Percentiles rank a stretch among this genome's conserved stretches.
phyloP scores from a whole-genome alignment of 1,140 invertebrate species.

The Alviniconcha marisindica region DNA sequence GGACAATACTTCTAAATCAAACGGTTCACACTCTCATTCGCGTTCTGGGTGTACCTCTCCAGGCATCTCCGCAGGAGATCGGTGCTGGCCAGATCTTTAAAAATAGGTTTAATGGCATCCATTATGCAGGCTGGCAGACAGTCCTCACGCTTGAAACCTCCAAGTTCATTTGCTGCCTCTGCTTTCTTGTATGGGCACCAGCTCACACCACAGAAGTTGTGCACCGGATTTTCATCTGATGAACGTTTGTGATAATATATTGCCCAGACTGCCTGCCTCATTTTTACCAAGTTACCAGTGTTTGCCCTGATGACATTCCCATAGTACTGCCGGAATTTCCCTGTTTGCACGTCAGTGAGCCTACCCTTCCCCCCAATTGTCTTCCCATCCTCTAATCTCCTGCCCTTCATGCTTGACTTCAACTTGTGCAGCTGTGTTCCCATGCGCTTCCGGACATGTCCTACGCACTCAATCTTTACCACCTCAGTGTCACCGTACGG shows the following conservation, averaged over 20 bases:
- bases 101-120: not conserved
- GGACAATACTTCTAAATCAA: not conserved
- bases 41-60: not conserved
- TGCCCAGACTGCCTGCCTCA: slow-evolving; percentile 23
- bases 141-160: not conserved
- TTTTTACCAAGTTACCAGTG: slow-evolving; percentile 10
- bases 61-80: not conserved
- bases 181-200: slow-evolving; percentile 6
- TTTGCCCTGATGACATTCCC: slow-evolving; percentile 41
- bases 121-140: not conserved
- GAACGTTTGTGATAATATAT: slow-evolving; percentile 31
- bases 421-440: slow-evolving; percentile 40
- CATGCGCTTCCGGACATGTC: slow-evolving; percentile 47
- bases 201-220: slow-evolving; percentile 9
- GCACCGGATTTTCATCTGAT: not conserved
- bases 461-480: slow-evolving; percentile 39
- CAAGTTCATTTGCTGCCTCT: not conserved
- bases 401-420: not conserved
- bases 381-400: slow-evolving; percentile 40
- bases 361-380: slow-evolving; percentile 28
- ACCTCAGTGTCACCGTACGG: slow-evolving; percentile 36
- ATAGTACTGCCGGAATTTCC: slow-evolving; percentile 38
- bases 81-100: not conserved
- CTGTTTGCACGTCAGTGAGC: slow-evolving; percentile 32
- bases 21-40: not conserved